A percentile compares a stretch with the other conserved stretches of the same genome.
phyloP scores from a whole-genome alignment of 2,888 invertebrate genomes.

The Lepidonotus clava region DNA sequence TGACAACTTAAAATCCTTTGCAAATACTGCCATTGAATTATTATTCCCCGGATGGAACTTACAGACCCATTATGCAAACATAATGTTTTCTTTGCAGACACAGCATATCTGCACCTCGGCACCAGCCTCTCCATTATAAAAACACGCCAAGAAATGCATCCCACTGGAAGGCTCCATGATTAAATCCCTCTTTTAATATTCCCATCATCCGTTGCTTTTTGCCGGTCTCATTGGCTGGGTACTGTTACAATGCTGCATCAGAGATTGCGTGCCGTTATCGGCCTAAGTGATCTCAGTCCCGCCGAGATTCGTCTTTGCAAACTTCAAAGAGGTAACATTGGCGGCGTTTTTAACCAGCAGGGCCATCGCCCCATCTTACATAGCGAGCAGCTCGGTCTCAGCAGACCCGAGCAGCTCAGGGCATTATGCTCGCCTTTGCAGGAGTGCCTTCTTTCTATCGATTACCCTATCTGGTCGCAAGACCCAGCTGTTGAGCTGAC shows the following conservation, averaged over 20 bases:
- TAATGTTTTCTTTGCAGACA: no score
- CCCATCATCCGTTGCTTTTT: slow-evolving; percentile 2
- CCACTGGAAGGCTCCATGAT: background rate
- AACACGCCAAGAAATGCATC: background rate
- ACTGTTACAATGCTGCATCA: background rate
- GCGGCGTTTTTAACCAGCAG: background rate
- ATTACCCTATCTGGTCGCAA: background rate
- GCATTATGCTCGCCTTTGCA: background rate
- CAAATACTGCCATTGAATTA: no score
- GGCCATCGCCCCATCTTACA: slow-evolving; percentile 16
- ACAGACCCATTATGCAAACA: no score
- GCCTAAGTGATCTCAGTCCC: background rate
- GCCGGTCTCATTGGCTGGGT: background rate
- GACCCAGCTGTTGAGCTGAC: slow-evolving; percentile 37
- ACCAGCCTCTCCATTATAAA: no score
- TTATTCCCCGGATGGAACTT: no score
- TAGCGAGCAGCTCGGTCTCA: background rate
- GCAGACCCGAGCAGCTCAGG: background rate
- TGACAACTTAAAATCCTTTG: no score
- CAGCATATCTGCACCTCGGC: no score
- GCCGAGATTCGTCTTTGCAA: background rate
- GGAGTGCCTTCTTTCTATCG: background rate
- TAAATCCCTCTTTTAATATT: background rate
- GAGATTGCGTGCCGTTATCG: slow-evolving; percentile 12
- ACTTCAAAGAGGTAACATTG: background rate